Evolutionary conservation across 2,888 invertebrate species (phyloP), one percentile per base, ranked within the genome.

Genomic region (Epicampocera succincta): DNA sequence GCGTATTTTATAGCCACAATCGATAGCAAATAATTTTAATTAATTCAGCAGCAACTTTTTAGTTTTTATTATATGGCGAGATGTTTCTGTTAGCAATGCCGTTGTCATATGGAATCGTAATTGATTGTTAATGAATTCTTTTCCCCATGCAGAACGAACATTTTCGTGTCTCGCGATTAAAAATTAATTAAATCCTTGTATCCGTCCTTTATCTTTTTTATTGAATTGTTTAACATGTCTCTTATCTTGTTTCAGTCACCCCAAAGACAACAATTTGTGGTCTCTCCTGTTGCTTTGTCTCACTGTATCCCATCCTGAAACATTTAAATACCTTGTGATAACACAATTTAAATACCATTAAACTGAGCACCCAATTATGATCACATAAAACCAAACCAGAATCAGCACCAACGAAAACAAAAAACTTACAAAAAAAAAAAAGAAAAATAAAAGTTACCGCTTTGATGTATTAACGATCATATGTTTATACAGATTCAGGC

Each of bases 281-380:
- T 60, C 25, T 15, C 11, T 46, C 42, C 19, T 42, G 54, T 29
- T 48, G 33, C n/a, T 54, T 61, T 42, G 29, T 72, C 44, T 40
- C 6, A 19, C 44, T n/a, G 25, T 44, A 38, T 42, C 11, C 29
- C 42, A 79, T 73, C n/a, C 76, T 87, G 85, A 87, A 88, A 86
- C 86, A 87, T 87, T 89, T 88, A 87, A 88, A 89, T 89, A 86
- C 87, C 87, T 87, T 86, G 87, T 88, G 89, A 89, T 89, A 89
- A 89, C 88, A 87, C 88, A 89, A 87, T 89, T 89, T 89, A 88
- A 89, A 89, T 88, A 86, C 87, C 88, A 89, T 89, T 89, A 89
- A 89, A 87, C 87, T 89, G 89, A 89, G 88, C 88, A 89, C 89
- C 85, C 89, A 89, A 89, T 89, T 89, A 89, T 88, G 87, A 75